Evolutionary conservation across 92 coral and sea anemone genomes (phyloP), one percentile per base, ranked within the genome.

Genomic region (Phenganax subtilis): DNA sequence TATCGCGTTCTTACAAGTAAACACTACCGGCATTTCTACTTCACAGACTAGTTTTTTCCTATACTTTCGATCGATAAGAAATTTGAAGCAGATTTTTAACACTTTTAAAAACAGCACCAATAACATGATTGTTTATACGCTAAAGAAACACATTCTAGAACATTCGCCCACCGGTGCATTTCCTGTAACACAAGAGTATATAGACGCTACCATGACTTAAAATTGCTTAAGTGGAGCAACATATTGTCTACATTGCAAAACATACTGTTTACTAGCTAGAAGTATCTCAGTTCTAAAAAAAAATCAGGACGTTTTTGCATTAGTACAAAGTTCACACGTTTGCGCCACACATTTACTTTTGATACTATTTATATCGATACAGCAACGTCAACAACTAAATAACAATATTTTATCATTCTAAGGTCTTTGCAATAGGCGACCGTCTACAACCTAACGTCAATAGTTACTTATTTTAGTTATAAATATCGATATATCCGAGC

Each of bases 371-470:
- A 29, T n/a, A 37, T 37, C 47, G 47, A 37, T 68, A 64, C 70
- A 64, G 47, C 70, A 64, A 64, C 70, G 12, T 68, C 9, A 68
- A 68, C 47, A 37, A 30, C 53, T 61, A 61, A 37, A 37, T 64
- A 28, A 64, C 37, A 64, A 64, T 64, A n/a, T 53, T 8, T 30
- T 66, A 53, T 68, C 54, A 12, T 30, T 68, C 47, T 28, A 68
- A 20, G 12, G 54, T 68, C 47, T n/a, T 30, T 68, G 5, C 47
- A 1, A 29, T 68, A 68, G 54, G 54, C 73, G 31, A 68, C 73
- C 11, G 54, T 68, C 52, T 30, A 68, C 73, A 64, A 68, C 73
- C 73, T 30, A 68, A 68, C 73, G 73, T 68, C 47, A 30, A 68
- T 29, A 10, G 73, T 68, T 37, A 6, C 73, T 64, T 68, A 30